Evolutionary conservation across 2,797 vertebrate genomes (phyloP).

Genomic region (Hypotaenidia philippensis): DNA sequence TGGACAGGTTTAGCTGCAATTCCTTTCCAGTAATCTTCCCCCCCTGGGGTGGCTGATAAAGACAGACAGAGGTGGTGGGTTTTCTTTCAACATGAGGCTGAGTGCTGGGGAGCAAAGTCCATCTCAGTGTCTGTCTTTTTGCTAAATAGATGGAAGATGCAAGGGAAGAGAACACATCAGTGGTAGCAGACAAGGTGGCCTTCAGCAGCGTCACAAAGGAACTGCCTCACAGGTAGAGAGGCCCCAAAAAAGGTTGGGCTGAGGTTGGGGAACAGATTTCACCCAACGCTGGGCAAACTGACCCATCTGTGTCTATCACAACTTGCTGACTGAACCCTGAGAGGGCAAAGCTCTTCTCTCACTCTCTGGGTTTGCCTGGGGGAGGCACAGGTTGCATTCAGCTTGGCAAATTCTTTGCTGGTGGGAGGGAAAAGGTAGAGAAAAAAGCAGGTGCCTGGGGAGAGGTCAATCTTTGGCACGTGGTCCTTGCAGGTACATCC

Average conservation of each 20-base stretch:
- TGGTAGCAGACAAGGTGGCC: constrained; percentile 30
- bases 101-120: background rate
- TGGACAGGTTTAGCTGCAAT: background rate
- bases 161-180: fast-evolving
- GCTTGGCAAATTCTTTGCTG: background rate
- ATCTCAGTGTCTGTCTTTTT: background rate
- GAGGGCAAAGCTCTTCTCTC: background rate
- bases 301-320: background rate
- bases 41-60: background rate
- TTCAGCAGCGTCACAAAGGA: constrained; percentile 87
- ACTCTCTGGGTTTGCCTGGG: background rate
- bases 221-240: constrained; percentile 86
- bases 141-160: background rate
- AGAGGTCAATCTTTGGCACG: background rate
- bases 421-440: background rate
- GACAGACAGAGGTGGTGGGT: background rate
- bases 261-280: background rate
- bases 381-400: background rate
- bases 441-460: background rate
- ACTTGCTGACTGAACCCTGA: background rate
- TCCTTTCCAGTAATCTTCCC: background rate
- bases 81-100: background rate
- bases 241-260: background rate
- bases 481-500: background rate
- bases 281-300: background rate